Evolutionary conservation across 2,888 invertebrate genomes (phyloP).

Genomic region (Matsumyia berberina): DNA sequence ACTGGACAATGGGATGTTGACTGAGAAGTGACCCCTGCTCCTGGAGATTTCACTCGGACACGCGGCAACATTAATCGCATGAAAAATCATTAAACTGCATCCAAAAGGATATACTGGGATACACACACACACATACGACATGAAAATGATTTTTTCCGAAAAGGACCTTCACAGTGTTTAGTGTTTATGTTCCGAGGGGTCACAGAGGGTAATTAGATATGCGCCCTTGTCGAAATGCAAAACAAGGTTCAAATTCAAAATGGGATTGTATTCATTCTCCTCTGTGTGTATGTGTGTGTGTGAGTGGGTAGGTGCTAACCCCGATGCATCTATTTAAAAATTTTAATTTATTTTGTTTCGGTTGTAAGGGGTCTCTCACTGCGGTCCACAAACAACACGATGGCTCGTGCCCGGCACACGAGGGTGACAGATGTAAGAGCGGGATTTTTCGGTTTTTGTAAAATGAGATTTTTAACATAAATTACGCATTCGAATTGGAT

Average conservation of each 20-base stretch:
- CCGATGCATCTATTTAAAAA: slow-evolving; percentile 67
- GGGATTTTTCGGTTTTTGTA: slow-evolving; percentile 72
- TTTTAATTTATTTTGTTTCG: slow-evolving; percentile 71
- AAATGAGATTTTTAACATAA: slow-evolving; percentile 76
- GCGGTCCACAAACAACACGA: slow-evolving; percentile 14
- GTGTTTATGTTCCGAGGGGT: slow-evolving; percentile 63
- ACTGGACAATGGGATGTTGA: slow-evolving; percentile 30
- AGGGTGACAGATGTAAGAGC: slow-evolving; percentile 73
- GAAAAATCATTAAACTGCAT: slow-evolving; percentile 59
- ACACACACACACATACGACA: slow-evolving; percentile 10
- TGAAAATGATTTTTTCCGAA: slow-evolving; percentile 5
- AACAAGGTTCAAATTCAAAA: slow-evolving; percentile 54
- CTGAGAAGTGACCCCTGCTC: slow-evolving; percentile 42
- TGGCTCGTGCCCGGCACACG: slow-evolving; percentile 70
- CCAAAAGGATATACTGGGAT: slow-evolving; percentile 33
- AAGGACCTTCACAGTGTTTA: slow-evolving; percentile 29
- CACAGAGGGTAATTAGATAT: slow-evolving; percentile 73
- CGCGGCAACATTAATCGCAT: slow-evolving; percentile 64
- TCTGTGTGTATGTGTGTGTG: slow-evolving; percentile 12
- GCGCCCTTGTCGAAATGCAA: slow-evolving; percentile 70
- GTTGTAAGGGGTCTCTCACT: slow-evolving; percentile 53
- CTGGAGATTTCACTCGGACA: slow-evolving; percentile 42
- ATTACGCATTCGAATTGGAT: slow-evolving; percentile 71
- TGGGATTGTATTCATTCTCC: slow-evolving; percentile 8
- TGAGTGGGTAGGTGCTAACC: slow-evolving; percentile 26